Evolutionary conservation across 1,140 invertebrate genomes (phyloP), one percentile per base, ranked within the genome.

Genomic region (Rhopalosiphum padi): DNA sequence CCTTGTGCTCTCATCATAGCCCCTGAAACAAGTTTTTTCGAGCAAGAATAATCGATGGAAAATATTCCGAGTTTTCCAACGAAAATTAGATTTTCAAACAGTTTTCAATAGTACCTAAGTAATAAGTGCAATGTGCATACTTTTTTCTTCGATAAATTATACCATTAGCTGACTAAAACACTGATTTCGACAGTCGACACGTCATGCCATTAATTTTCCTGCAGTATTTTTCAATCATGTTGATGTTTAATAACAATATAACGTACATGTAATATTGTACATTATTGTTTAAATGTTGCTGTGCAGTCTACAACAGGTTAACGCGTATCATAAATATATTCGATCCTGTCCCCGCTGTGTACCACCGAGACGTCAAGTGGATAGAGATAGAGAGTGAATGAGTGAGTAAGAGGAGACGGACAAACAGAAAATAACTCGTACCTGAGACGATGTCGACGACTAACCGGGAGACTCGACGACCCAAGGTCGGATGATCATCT

Each of bases 401-500:
- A 51, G 48, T 51, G 15, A 51, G 48, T 51, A 18, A 51, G 48
- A 51, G 48, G 48, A 51, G 30, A 77, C 30, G 30, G 60, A 77
- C 30, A 15, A 15, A 68, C 60, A 77, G 60, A 77, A 77, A 77
- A 77, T 77, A 77, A 77, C 60, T 68, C 11, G 55, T 60, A 60
- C 55, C 25, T 30, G 25, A 3, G 55, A 60, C 55, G 55, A 60
- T 9, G 55, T 60, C 25, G 60, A n/a, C 30, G 60, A 77, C 30
- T 21, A 77, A 77, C 60, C 60, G n/a, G 60, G 60, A 77, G 60
- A 77, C 60, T 30, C 60, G 60, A 77, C 60, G 60, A 77, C 60
- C 60, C 60, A 77, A 77, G 60, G 60, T 77, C 60, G 60, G 60
- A 77, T 35, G 60, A 77, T 77, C 60, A 77, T 77, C 60, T 77